Base-by-base conservation (phyloP, 1,140 invertebrate genomes). In the Plodia interpunctella region DNA sequence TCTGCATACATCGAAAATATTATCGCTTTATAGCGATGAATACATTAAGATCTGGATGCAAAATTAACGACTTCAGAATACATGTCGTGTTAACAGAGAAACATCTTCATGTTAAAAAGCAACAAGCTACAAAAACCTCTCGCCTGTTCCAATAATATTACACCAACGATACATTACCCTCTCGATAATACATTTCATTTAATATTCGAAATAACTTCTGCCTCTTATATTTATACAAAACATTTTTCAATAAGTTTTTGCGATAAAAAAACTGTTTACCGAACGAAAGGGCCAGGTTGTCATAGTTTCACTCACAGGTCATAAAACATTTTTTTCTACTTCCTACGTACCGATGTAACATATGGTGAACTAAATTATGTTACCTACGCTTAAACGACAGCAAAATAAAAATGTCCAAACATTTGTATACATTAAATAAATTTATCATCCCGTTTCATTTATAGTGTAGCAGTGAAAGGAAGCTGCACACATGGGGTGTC, bases 401-500 rank as follows among this genome's bases (percentile, higher is more conserved):
- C 74, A 79, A 87, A 87, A 88, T 88, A 87, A 87, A 88, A 87
- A 87, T 87, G 84, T 88, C 86, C 84, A 88, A 88, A 88, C 83
- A 88, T 88, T 88, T 88, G 86, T 88, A 88, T 86, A 88, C 84
- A 87, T 87, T 83, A 86, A 85, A 87, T 83, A 87, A 88, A 88
- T 88, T 88, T 88, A 88, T 88, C 83, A 86, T 87, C 79, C 74
- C 68, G 73, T 77, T 80, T 80, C 78, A 68, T 83, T 80, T 74
- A 74, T 77, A 76, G 56, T 72, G 71, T 73, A 72, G 68, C 59
- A 74, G 65, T 75, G 73, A 83, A 87, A 88, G 85, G 85, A 88
- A 88, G 82, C 80, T 83, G 83, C 76, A 70, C 86, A 84, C 80
- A 82, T 86, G 83, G 83, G 83, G 83, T 64, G 76, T 74, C 80